Evolutionary conservation across 2,888 invertebrate genomes (phyloP), one percentile per base, ranked within the genome.

Genomic region (Amiota communis): DNA sequence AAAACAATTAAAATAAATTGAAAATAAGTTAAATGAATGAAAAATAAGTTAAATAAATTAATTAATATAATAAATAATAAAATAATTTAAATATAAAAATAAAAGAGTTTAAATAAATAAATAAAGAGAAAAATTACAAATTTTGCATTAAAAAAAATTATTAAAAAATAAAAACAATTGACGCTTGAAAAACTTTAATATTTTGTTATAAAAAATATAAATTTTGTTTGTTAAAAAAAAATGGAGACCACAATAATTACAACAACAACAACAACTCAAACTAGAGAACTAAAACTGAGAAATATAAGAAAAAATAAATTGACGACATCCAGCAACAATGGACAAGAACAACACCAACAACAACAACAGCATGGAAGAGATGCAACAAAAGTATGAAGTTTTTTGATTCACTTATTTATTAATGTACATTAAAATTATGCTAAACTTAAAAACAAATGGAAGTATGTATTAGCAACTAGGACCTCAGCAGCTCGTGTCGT

Each of bases 201-300:
- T 70, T 74, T 76, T 63, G 51, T 15, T 61, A 12, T 12, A 17
- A 61, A 17, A 46, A 23, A 23, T 23, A 23, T 23, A 23, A 23
- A 2, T 23, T 23, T 23, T 23, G 3, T 23, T 23, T 23, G 23
- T 20, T 10, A 51, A 53, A 12, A 53, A 12, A 77, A 77, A 75
- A 85, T 86, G 86, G 85, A 86, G 79, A 79, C 80, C 51, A 82
- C 83, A 64, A 79, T 85, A 74, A 77, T 82, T 71, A 85, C 84
- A 11, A 83, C 85, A 13, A 84, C 85, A 13, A 84, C 83, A 17
- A 81, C 81, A 72, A 82, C 82, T 49, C 79, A 81, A 17, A 77
- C 81, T 56, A 75, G 78, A 70, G 80, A 82, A 70, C 15, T 79
- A 17, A 80, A 80, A 48, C 76, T 36, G 36, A 36, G 76, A 47